A percentile compares a stretch with the other conserved stretches of the same genome.
Conservation (phyloP, 2,113 vertebrate genomes). For the Phalacrocorax carbo region DNA sequence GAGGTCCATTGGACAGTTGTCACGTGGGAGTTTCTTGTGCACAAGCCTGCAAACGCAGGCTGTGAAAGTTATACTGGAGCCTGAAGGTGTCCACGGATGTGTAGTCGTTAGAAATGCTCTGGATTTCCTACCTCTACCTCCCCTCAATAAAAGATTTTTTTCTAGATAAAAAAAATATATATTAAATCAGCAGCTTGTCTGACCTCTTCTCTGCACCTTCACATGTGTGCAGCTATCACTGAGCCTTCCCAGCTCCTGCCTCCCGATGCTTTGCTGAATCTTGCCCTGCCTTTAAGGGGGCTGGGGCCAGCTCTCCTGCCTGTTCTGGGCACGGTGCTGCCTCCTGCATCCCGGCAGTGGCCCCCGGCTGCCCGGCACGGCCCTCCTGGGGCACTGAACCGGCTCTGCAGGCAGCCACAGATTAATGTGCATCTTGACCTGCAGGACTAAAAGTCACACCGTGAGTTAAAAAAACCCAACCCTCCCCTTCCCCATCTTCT, state of each 20-base stretch:
- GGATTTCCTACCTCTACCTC: not conserved
- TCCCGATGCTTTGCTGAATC: not conserved
- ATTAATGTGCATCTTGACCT: not conserved
- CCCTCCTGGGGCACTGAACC: not conserved
- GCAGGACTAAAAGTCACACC: accelerated
- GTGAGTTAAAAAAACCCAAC: accelerated
- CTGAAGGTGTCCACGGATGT: not conserved
- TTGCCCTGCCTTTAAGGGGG: not conserved
- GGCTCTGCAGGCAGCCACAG: accelerated
- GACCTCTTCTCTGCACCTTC: not conserved
- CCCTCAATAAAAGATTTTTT: not conserved
- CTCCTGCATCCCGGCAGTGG: not conserved
- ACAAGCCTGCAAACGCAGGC: not conserved
- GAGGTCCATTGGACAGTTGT: not conserved
- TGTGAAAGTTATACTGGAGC: not conserved
- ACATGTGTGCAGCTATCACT: not conserved
- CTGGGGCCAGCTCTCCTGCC: not conserved
- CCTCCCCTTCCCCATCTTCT: accelerated
- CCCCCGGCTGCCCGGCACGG: not conserved
- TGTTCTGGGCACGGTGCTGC: not conserved
- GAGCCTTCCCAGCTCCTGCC: not conserved
- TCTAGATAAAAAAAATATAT: not conserved
- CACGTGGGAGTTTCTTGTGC: not conserved
- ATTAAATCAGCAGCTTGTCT: not conserved
- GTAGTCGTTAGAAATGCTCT: not conserved